Evolutionary conservation across 1,140 invertebrate species (phyloP), one percentile per base, ranked within the genome.

Genomic region (Elymnias hypermnestra): DNA sequence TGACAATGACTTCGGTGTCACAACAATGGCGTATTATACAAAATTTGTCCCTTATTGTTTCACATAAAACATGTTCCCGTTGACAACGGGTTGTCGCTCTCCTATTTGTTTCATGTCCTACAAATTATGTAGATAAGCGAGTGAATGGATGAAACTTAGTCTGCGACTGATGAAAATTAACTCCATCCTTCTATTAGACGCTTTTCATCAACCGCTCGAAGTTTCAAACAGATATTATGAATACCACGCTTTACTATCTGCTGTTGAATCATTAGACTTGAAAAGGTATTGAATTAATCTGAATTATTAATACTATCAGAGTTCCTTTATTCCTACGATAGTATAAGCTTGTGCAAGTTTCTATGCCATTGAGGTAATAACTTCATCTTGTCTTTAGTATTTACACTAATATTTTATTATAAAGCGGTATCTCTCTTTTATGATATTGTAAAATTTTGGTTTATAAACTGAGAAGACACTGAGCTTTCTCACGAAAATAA

Each of bases 61-160:
- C 63, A 48, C 57, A 75, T 75, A 71, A 77, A 77, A 77, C 68
- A 75, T 81, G 64, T 73, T 69, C 54, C 48, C n/a, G 51, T 53
- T 62, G 72, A 67, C 64, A 75, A 68, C 63, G 46, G 57, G 62
- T 47, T 72, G 61, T 75, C 57, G 63, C 60, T 45, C 63, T 61
- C 69, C 69, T 76, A 76, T 72, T 76, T 72, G 63, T 73, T 72
- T 70, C 68, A 68, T 77, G 68, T 66, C 74, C 67, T 62, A 44
- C 61, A 72, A 77, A 77, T 81, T 74, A 81, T 81, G 68, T 61
- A 81, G 72, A 77, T 77, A 74, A 72, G 68, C 70, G 57, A 77
- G 63, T 72, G 67, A 76, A 77, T 76, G 65, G 64, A 52, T 57
- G 57, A 63, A 81, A 76, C 69, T 81, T 72, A 65, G 56, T 63